phyloP scores from a whole-genome alignment of 2,888 invertebrate genomes.

The Allophyes oxyacanthae region DNA sequence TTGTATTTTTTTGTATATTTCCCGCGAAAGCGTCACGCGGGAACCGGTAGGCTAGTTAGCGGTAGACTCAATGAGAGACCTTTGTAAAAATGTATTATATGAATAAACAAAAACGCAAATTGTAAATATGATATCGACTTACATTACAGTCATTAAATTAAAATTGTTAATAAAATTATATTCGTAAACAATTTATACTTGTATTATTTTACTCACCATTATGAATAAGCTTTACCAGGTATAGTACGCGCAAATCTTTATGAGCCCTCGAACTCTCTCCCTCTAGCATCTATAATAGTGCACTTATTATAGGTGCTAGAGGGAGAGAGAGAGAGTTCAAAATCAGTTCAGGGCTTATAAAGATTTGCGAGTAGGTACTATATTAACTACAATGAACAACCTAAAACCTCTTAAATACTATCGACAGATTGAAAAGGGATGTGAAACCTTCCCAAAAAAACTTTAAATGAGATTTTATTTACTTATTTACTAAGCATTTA shows the following conservation, averaged over 20 bases:
- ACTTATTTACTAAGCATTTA: no score
- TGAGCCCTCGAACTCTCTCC: no score
- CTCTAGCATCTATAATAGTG: no score
- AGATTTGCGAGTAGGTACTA: no score
- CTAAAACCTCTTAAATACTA: background rate
- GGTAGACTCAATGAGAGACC: constrained; percentile 72
- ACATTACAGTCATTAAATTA: constrained; percentile 89
- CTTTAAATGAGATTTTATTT: no score
- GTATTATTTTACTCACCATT: constrained; percentile 66
- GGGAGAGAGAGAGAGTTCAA: no score
- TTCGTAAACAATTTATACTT: constrained; percentile 84
- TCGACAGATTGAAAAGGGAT: background rate
- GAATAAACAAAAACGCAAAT: constrained; percentile 74
- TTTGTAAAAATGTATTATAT: constrained; percentile 88
- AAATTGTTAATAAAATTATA: constrained; percentile 90
- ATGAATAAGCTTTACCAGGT: constrained; percentile 1
- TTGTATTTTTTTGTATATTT: constrained; percentile 61
- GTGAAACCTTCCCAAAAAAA: no score
- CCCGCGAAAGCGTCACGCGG: constrained; percentile 42
- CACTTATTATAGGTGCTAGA: no score
- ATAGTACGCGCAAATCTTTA: no score
- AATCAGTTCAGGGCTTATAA: no score
- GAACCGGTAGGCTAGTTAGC: constrained; percentile 53
- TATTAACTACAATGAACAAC: no score
- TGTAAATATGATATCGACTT: constrained; percentile 88